phyloP scores from a whole-genome alignment of 2,113 vertebrate genomes.

The Spea multiplicata region DNA sequence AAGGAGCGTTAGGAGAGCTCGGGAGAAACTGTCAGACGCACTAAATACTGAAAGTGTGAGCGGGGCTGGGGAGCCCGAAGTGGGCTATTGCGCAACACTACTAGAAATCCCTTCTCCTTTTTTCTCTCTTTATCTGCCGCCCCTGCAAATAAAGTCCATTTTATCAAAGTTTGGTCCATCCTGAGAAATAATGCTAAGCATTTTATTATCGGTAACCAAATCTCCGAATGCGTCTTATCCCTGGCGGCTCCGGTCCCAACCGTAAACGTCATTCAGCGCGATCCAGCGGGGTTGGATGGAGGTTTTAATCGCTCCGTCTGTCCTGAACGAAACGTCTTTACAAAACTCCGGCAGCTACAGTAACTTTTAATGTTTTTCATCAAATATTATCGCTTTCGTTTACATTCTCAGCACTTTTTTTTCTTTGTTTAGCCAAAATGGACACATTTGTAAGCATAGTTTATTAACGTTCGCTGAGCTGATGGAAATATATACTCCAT shows the following conservation, averaged over 20 bases:
- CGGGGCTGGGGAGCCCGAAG: conserved; percentile 75
- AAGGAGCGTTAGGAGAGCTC: conserved; percentile 86
- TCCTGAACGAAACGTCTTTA: no score
- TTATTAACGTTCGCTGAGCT: neutral
- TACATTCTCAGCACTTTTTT: neutral
- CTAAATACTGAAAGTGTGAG: conserved; percentile 81
- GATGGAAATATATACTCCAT: neutral
- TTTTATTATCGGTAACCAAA: no score
- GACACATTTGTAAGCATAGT: neutral
- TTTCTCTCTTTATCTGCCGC: neutral
- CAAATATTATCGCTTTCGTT: neutral
- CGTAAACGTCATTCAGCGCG: no score
- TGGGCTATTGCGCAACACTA: conserved; percentile 80
- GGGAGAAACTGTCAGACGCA: conserved; percentile 86
- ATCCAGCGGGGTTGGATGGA: no score
- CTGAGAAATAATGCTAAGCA: neutral
- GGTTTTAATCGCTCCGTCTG: no score
- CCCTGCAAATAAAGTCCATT: neutral
- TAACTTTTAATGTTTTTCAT: neutral
- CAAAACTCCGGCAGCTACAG: no score
- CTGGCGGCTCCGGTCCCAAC: no score
- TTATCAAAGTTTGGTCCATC: conserved; percentile 7
- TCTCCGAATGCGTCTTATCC: no score
- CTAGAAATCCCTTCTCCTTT: conserved; percentile 53
- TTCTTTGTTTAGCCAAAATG: neutral